A percentile compares a stretch with the other conserved stretches of the same genome.
These are phyloP conservation scores for Aphidoletes aphidimyza DNA, from an alignment of 2,888 invertebrate genomes.

Conservation along the genomic window DNA sequence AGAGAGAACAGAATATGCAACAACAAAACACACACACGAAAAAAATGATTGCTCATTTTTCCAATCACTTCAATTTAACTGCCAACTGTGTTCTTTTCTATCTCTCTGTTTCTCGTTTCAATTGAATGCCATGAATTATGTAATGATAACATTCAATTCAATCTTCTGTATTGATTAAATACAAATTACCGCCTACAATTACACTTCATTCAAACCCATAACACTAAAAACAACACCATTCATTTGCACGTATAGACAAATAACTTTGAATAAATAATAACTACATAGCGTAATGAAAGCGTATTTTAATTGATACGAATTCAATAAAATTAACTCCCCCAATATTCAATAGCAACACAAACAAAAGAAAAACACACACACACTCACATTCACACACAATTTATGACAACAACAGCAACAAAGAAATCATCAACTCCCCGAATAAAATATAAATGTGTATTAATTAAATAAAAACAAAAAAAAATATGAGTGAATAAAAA, in stretches of 20 bases:
- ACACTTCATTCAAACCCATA: neutral
- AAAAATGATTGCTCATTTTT: neutral
- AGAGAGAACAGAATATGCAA: no score
- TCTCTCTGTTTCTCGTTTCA: neutral
- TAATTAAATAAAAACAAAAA: no score
- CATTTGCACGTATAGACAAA: neutral
- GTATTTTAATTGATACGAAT: constrained; percentile 35
- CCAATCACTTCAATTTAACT: neutral
- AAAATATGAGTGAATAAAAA: neutral
- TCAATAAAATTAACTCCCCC: constrained; percentile 23
- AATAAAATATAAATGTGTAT: no score
- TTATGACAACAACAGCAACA: neutral
- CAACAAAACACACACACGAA: no score
- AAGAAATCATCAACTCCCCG: neutral
- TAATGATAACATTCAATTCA: constrained; percentile 32
- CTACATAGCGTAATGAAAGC: constrained; percentile 13
- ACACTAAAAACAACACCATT: neutral
- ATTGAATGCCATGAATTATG: neutral
- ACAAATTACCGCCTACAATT: neutral
- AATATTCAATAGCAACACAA: constrained; percentile 24
- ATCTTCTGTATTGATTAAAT: neutral
- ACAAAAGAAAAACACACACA: neutral
- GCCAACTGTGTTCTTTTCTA: neutral
- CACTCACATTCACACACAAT: no score
- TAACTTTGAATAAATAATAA: constrained; percentile 23